A percentile compares a stretch with the other conserved stretches of the same genome.
These are phyloP conservation scores for Cephus spinipes DNA, from an alignment of 2,888 invertebrate species.

Conservation along the genomic window DNA sequence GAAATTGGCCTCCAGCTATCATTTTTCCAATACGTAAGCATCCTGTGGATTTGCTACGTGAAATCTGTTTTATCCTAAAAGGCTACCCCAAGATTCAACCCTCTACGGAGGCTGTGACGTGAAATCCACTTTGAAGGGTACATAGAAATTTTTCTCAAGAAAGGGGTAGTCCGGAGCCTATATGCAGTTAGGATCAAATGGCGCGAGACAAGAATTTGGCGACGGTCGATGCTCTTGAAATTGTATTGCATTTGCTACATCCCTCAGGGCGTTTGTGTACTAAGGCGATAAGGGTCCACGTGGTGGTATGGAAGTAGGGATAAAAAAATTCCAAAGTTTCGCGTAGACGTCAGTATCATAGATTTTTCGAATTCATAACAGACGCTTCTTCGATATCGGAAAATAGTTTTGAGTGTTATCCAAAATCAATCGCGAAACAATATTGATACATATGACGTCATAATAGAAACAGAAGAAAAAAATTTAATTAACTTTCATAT, in stretches of 20 bases:
- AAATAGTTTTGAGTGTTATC: too few species aligned
- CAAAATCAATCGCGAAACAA: background rate
- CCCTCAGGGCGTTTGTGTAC: background rate
- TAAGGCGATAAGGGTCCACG: background rate
- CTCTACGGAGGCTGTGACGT: background rate
- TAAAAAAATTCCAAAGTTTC: too few species aligned
- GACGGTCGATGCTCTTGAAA: background rate
- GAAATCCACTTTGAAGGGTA: background rate
- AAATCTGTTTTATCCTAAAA: background rate
- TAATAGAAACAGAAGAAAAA: too few species aligned
- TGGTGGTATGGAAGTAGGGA: too few species aligned
- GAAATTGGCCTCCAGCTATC: background rate
- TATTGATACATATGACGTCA: background rate
- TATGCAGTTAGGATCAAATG: slow-evolving; percentile 31
- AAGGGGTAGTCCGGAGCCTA: slow-evolving; percentile 13
- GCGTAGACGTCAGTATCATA: too few species aligned
- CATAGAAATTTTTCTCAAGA: background rate
- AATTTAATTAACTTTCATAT: too few species aligned
- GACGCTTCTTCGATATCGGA: rapidly evolving
- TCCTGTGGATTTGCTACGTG: background rate
- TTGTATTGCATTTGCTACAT: background rate
- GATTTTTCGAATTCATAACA: too few species aligned
- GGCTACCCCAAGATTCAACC: background rate
- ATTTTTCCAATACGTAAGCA: background rate
- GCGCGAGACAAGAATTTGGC: slow-evolving; percentile 18